These are phyloP conservation scores for Drosophila auraria DNA, from an alignment of 1,140 invertebrate genomes.

Conservation along the genomic window DNA sequence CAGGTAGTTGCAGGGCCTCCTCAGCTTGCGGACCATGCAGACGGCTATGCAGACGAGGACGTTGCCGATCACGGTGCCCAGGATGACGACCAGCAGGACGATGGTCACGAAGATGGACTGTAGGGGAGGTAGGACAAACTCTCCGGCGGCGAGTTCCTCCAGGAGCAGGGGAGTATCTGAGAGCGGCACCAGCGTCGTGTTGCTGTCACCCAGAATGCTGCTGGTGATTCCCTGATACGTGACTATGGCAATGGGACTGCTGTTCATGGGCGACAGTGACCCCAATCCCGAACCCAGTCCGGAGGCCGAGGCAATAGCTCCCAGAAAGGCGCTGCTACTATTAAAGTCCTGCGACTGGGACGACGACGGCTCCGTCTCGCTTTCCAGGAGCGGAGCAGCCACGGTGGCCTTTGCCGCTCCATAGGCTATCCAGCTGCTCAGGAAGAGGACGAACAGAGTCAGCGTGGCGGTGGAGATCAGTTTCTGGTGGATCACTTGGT, in stretches of 20 bases:
- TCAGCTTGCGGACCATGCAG: conserved; percentile 93
- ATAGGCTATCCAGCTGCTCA: conserved; percentile 75
- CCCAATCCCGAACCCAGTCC: conserved; percentile 5
- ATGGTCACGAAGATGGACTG: conserved; percentile 90
- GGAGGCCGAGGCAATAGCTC: conserved; percentile 59
- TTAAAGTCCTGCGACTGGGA: conserved; percentile 49
- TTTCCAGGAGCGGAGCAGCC: conserved; percentile 36
- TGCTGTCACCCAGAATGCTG: conserved; percentile 55
- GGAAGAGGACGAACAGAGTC: conserved; percentile 63
- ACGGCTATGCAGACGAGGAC: conserved; percentile 95
- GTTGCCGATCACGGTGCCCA: conserved; percentile 94
- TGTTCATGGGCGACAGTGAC: conserved; percentile 39
- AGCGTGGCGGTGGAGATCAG: conserved; percentile 73
- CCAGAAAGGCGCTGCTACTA: conserved; percentile 71
- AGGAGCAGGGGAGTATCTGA: conserved; percentile 57
- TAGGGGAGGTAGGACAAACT: conserved; percentile 83
- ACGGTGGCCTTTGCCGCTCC: conserved; percentile 41
- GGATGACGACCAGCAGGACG: conserved; percentile 90
- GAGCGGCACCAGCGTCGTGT: conserved; percentile 52
- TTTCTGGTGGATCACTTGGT: conserved; percentile 52
- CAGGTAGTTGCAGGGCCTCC: conserved; percentile 93
- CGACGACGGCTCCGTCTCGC: conserved; percentile 34
- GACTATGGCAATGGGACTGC: conserved; percentile 67
- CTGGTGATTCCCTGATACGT: conserved; percentile 57
- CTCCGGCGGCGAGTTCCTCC: conserved; percentile 63